These are phyloP conservation scores for Cebidichthys violaceus DNA, from an alignment of 2,113 vertebrate genomes.

Conservation along the genomic window DNA sequence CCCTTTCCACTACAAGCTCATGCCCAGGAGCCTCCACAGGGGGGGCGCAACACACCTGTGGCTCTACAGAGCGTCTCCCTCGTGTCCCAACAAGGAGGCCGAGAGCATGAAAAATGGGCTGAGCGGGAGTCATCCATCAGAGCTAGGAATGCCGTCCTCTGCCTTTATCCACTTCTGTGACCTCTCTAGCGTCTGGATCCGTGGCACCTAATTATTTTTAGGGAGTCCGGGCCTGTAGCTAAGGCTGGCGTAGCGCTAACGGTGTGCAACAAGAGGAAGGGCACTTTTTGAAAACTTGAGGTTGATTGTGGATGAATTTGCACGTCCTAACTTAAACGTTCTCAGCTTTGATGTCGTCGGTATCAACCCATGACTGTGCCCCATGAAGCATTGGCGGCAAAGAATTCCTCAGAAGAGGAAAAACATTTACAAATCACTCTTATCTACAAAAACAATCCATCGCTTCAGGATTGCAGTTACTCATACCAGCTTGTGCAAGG, in stretches of 20 bases:
- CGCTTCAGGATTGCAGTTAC: slow-evolving; percentile 17
- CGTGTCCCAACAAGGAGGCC: slow-evolving; percentile 56
- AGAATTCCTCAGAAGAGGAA: neutral
- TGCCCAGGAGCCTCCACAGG: slow-evolving; percentile 33
- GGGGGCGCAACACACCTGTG: slow-evolving; percentile 67
- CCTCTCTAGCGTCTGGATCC: slow-evolving; percentile 39
- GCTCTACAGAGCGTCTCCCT: slow-evolving; percentile 34
- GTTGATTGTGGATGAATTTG: neutral
- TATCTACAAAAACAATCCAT: slow-evolving; percentile 51
- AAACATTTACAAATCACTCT: slow-evolving; percentile 23
- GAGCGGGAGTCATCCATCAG: slow-evolving; percentile 71
- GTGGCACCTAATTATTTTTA: slow-evolving; percentile 61
- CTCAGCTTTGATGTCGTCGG: neutral
- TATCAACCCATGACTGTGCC: neutral
- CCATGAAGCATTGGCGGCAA: neutral
- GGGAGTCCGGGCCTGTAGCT: slow-evolving; percentile 33
- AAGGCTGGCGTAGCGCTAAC: neutral
- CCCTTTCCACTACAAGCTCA: slow-evolving; percentile 7
- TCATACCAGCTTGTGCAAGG: slow-evolving; percentile 47
- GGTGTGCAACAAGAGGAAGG: slow-evolving; percentile 21
- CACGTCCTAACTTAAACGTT: neutral
- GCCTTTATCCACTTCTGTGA: slow-evolving; percentile 54
- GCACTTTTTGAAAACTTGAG: slow-evolving; percentile 21
- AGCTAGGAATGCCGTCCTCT: slow-evolving; percentile 67
- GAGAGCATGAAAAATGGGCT: slow-evolving; percentile 70